Evolutionary conservation across 2,113 vertebrate genomes (phyloP), one percentile per base, ranked within the genome.

Genomic region (Gasterosteus aculeatus): DNA sequence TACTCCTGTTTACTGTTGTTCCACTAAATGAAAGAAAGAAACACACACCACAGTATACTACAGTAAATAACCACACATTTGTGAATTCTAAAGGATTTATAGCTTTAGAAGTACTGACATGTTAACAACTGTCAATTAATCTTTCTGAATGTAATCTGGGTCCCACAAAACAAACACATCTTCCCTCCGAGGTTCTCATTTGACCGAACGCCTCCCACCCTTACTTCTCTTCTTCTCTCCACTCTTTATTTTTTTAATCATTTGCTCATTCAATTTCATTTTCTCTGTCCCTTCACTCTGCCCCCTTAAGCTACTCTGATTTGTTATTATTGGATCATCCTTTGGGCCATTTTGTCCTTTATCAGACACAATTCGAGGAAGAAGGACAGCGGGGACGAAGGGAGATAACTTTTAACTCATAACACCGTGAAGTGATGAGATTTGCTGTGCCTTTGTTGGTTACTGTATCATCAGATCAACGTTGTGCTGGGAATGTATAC

Each of bases 271-370:
- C 33, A 9, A 5, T 58, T 78, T 22, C 41, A 67, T 66, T 51
- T 14, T 49, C 75, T 68, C 38, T 29, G 46, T n/a, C 58, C 18
- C 53, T 51, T 69, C 61, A 12, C 66, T 71, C 44, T 70, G 49
- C 63, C 59, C 49, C 38, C 33, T 69, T 56, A 61, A 69, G 49
- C 47, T 59, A 26, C 10, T 81, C 60, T 63, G 60, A 69, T 83
- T 60, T 66, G 22, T 70, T 70, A 72, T 77, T 83, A 81, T 81
- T 80, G 60, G 41, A 85, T 85, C 73, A 74, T 67, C 11, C 15
- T 39, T 73, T 22, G 29, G 4, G 57, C 16, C 31, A 41, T 78
- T 67, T 81, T 81, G 10, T 2, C 1, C 41, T 85, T 83, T 81
- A 79, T 78, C 75, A 56, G 75, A 78, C 64, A n/a, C 41, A 7